phyloP scores from a whole-genome alignment of 2,113 vertebrate genomes.

The Callocephalon fimbriatum region DNA sequence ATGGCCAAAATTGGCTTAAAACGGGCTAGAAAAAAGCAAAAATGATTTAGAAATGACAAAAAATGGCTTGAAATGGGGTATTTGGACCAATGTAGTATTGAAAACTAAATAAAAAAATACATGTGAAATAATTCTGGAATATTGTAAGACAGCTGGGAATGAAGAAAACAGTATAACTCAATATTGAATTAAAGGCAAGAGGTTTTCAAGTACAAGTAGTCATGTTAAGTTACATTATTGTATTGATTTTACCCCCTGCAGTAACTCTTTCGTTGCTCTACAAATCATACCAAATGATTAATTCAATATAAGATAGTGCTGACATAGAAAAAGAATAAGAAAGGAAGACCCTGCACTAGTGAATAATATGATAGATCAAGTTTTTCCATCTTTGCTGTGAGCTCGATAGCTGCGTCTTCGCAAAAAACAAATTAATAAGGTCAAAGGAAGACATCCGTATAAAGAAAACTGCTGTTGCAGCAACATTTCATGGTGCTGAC shows the following conservation, averaged over 20 bases:
- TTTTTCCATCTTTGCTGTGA: conserved; percentile 23
- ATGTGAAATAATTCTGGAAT: not conserved
- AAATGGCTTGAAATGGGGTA: too few species aligned
- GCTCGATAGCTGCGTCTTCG: not conserved
- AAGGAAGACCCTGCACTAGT: not conserved
- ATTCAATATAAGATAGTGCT: conserved; percentile 35
- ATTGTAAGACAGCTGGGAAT: not conserved
- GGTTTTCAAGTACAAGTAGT: not conserved
- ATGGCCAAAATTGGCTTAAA: too few species aligned
- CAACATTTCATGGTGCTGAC: not conserved
- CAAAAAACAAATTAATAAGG: conserved; percentile 20
- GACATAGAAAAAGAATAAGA: not conserved
- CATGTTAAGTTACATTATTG: not conserved
- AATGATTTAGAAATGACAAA: too few species aligned
- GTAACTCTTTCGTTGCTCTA: not conserved
- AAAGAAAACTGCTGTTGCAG: conserved; percentile 11
- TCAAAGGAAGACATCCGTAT: not conserved
- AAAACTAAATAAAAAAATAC: not conserved
- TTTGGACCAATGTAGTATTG: not conserved
- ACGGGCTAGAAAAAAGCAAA: too few species aligned
- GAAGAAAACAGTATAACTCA: not conserved
- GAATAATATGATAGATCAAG: not conserved
- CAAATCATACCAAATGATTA: not conserved
- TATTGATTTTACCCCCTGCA: not conserved
- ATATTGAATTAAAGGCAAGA: not conserved